Conservation (phyloP, 1,140 invertebrate genomes). For the Cyphomyrmex costatus region DNA sequence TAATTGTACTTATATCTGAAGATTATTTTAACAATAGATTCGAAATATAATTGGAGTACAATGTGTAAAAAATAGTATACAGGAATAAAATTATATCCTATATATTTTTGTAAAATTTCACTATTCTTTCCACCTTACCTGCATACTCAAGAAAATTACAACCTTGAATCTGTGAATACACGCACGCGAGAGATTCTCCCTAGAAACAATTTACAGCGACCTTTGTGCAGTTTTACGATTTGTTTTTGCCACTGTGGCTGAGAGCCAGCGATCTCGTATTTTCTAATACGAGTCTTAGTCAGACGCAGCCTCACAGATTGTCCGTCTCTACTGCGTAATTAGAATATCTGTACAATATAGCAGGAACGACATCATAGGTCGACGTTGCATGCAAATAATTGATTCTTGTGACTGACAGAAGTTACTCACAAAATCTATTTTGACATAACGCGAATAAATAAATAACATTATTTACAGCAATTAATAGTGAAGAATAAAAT, state of each 20-base stretch:
- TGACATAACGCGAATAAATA: not conserved
- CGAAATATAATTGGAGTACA: not conserved
- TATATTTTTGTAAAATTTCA: not conserved
- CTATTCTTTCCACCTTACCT: not conserved
- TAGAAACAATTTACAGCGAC: slow-evolving; percentile 15
- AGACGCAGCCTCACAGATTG: not conserved
- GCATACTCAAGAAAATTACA: not conserved
- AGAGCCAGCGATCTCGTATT: slow-evolving; percentile 57
- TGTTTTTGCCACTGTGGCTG: slow-evolving; percentile 43
- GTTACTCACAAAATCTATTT: slow-evolving; percentile 8
- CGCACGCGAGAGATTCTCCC: not conserved
- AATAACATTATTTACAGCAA: not conserved
- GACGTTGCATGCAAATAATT: not conserved
- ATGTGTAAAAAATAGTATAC: not conserved
- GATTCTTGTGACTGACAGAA: not conserved
- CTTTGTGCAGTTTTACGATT: slow-evolving; percentile 48
- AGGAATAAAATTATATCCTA: not conserved
- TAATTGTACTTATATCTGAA: not conserved
- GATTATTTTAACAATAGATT: not conserved
- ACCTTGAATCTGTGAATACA: not conserved
- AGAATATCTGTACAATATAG: not conserved
- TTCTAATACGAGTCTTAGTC: slow-evolving; percentile 46
- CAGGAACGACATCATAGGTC: not conserved
- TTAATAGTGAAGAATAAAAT: not conserved
- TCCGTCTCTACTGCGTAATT: slow-evolving; percentile 44